Evolutionary conservation across 2,888 invertebrate species (phyloP).

Genomic region (Melinopterus prodromus): DNA sequence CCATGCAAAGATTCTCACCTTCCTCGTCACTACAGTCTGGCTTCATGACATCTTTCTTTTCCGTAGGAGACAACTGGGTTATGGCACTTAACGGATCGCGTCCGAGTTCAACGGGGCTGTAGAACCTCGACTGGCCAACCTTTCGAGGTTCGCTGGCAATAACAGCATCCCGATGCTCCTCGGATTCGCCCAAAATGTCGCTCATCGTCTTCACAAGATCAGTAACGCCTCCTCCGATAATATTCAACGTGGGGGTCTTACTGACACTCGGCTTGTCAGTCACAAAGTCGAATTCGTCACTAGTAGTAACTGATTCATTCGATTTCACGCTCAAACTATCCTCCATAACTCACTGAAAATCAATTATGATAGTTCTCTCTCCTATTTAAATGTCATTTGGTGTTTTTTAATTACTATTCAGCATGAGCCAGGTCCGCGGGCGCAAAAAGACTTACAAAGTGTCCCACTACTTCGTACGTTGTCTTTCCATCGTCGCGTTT

Average conservation of each 20-base stretch:
- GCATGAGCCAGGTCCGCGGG: background rate
- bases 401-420: background rate
- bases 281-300: constrained; percentile 76
- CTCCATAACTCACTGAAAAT: constrained; percentile 64
- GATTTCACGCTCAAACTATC: constrained; percentile 74
- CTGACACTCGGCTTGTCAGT: constrained; percentile 63
- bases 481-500: background rate
- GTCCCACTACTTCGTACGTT: background rate
- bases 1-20: constrained; percentile 36
- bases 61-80: constrained; percentile 59
- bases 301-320: constrained; percentile 73
- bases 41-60: constrained; percentile 84
- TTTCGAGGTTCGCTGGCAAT: constrained; percentile 57
- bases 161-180: constrained; percentile 48
- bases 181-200: constrained; percentile 63
- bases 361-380: background rate
- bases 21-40: constrained; percentile 80
- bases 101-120: constrained; percentile 56
- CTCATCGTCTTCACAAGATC: constrained; percentile 69
- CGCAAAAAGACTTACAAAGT: background rate
- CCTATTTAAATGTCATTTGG: background rate
- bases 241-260: constrained; percentile 67
- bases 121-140: constrained; percentile 65
- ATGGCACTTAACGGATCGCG: constrained; percentile 46
- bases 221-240: constrained; percentile 70